Conservation (phyloP, 2,797 vertebrate genomes). For the Gallinago stenura region DNA sequence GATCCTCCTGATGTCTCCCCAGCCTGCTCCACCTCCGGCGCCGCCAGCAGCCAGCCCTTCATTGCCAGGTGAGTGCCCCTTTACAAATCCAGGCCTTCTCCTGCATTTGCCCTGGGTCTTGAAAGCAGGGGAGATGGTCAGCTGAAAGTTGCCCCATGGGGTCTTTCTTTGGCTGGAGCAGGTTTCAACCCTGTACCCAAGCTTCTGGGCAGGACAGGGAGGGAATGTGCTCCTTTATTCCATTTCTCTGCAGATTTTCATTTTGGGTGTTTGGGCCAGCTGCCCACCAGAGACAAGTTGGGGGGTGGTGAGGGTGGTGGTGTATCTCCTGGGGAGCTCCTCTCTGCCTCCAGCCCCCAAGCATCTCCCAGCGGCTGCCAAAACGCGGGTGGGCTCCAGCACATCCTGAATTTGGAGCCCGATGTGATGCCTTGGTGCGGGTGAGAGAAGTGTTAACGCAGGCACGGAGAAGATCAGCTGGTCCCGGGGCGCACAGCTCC, state of each 20-base stretch:
- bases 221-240: background rate
- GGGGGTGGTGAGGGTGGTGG: no score
- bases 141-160: background rate
- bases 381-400: background rate
- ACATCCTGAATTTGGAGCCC: background rate
- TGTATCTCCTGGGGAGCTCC: background rate
- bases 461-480: background rate
- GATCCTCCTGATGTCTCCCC: background rate
- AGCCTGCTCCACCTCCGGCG: slow-evolving; percentile 62
- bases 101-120: background rate
- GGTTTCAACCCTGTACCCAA: background rate
- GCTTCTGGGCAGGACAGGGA: background rate
- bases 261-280: background rate
- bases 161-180: background rate
- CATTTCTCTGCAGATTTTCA: background rate
- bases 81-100: background rate
- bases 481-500: background rate
- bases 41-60: slow-evolving; percentile 65
- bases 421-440: rapidly evolving
- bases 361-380: background rate
- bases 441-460: rapidly evolving
- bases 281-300: background rate
- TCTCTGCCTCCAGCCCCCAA: background rate
- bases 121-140: background rate
- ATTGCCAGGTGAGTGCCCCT: slow-evolving; percentile 79